Conservation (phyloP, 1,140 invertebrate species). For the Lanistes nyassanus region DNA sequence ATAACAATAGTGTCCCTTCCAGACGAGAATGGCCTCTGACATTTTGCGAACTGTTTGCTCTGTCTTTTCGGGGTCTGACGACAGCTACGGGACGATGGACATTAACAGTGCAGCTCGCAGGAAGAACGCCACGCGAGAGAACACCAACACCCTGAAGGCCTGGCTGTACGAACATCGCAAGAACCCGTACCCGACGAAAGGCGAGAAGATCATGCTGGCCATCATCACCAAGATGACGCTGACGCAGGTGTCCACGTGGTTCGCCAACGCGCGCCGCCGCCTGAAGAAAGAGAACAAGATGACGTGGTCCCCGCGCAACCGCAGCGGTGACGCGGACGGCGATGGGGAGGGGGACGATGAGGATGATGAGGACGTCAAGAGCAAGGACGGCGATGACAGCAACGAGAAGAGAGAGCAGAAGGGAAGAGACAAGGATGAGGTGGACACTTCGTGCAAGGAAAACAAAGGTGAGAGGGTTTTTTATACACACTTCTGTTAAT, state of each 20-base stretch:
- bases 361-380: constrained; percentile 39
- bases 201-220: constrained; percentile 98
- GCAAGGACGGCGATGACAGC: constrained; percentile 8
- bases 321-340: constrained; percentile 78
- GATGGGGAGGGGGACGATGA: constrained; percentile 53
- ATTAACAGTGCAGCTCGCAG: constrained; percentile 89
- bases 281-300: constrained; percentile 99
- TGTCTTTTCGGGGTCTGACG: constrained; percentile 15
- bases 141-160: constrained; percentile 93
- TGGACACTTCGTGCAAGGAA: background rate
- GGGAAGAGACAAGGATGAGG: constrained; percentile 1
- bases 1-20: too few species aligned
- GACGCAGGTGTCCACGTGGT: constrained; percentile 75
- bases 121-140: constrained; percentile 96
- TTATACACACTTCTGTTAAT: too few species aligned
- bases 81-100: constrained; percentile 91
- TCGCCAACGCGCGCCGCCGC: constrained; percentile 65
- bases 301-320: constrained; percentile 96
- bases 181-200: constrained; percentile 98
- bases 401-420: constrained; percentile 14
- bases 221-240: constrained; percentile 99
- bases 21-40: too few species aligned
- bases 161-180: constrained; percentile 99
- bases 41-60: background rate
- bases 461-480: background rate